Percentiles rank a stretch among this genome's conserved stretches.
Conservation (phyloP, 2,797 vertebrate species). For the Phoeniculus purpureus region DNA sequence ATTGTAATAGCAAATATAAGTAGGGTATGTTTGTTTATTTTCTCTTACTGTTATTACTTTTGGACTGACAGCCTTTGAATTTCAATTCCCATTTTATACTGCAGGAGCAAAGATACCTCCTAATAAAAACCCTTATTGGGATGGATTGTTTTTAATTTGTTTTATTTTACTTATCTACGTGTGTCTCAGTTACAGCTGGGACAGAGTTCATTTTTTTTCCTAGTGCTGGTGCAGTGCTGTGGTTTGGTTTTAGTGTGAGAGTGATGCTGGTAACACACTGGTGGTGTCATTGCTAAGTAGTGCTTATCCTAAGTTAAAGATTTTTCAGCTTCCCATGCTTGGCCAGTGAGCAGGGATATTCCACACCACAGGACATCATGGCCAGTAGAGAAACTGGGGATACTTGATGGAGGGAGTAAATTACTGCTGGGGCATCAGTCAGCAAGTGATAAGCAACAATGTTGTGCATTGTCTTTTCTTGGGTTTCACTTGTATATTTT, state of each 20-base stretch:
- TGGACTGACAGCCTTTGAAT: neutral
- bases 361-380: too few relatives aligned
- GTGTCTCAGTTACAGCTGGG: neutral
- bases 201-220: neutral
- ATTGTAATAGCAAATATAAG: neutral
- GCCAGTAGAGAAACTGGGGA: too few relatives aligned
- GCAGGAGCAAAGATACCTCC: neutral
- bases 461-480: too few relatives aligned
- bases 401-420: too few relatives aligned
- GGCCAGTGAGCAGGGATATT: too few relatives aligned
- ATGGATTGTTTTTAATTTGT: neutral
- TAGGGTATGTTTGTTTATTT: neutral
- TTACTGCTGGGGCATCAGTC: too few relatives aligned
- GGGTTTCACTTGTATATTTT: too few relatives aligned
- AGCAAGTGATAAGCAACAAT: too few relatives aligned
- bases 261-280: too few relatives aligned
- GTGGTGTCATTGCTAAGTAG: too few relatives aligned
- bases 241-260: neutral
- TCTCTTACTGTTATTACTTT: neutral
- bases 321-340: too few relatives aligned
- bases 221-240: neutral
- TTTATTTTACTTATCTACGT: neutral
- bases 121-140: neutral
- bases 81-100: neutral
- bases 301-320: too few relatives aligned